Evolutionary conservation across 2,888 invertebrate genomes (phyloP).

Genomic region (Chesias legatella): DNA sequence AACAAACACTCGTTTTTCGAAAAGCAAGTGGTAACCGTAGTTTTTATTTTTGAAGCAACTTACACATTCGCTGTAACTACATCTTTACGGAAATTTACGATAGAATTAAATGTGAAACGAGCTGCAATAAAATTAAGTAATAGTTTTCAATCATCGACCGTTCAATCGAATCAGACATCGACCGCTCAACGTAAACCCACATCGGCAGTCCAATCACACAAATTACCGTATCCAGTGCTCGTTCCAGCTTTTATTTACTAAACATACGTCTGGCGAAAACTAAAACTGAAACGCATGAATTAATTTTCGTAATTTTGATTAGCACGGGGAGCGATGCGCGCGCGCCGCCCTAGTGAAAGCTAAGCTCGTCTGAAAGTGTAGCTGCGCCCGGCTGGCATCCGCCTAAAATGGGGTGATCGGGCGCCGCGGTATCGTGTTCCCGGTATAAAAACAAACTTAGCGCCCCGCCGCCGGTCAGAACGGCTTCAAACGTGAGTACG

Average conservation of each 20-base stretch:
- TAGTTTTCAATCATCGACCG: slow-evolving; percentile 17
- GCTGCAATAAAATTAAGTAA: slow-evolving; percentile 14
- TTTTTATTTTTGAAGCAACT: too few species aligned
- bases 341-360: slow-evolving; percentile 70
- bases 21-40: too few species aligned
- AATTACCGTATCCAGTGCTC: slow-evolving; percentile 23
- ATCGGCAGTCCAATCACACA: slow-evolving; percentile 26
- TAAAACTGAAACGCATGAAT: slow-evolving; percentile 23
- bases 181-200: slow-evolving; percentile 18
- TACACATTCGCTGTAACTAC: too few species aligned
- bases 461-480: slow-evolving; percentile 92
- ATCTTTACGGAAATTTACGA: slow-evolving; percentile 1
- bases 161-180: slow-evolving; percentile 13
- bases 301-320: slow-evolving; percentile 12
- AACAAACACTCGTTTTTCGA: too few species aligned
- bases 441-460: slow-evolving; percentile 87
- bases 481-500: slow-evolving; percentile 97
- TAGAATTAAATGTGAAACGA: slow-evolving; percentile 9
- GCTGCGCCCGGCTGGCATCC: slow-evolving; percentile 68
- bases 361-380: slow-evolving; percentile 75
- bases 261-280: slow-evolving; percentile 28
- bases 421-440: slow-evolving; percentile 86
- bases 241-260: slow-evolving; percentile 37
- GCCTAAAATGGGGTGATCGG: slow-evolving; percentile 79
- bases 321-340: slow-evolving; percentile 28